Evolutionary conservation across 2,888 invertebrate species (phyloP), one percentile per base, ranked within the genome.

Genomic region (Stratiomys singularior): DNA sequence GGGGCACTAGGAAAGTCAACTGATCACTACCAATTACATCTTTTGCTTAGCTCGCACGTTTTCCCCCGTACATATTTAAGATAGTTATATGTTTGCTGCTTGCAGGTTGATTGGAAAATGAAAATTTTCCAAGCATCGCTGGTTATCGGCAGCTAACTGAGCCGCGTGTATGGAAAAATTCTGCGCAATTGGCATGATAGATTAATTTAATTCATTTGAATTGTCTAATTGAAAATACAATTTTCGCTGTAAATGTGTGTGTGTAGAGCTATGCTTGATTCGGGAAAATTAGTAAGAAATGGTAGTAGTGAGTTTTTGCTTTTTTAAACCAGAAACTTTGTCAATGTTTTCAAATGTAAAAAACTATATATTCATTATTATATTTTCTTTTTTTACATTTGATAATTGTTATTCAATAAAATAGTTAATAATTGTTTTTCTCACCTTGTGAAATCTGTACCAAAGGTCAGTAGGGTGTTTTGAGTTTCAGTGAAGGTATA

Each of bases 181-280:
- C 7, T 13, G 52, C 52, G 52, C 52, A 52, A 52, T 52, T 52
- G n/a, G n/a, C 4, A 52, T 18, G 52, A 52, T 18, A 52, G 37
- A 37, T 37, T 37, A 5, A 52, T 52, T 13, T 3, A 52, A 52
- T 9, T 52, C 52, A 52, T 52, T 52, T 52, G 15, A 52, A 18
- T 52, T 52, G 52, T 52, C 52, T 52, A 52, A 52, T 52, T 52
- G 52, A 13, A 52, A 52, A 52, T 52, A 4, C 52, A 52, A 52
- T 52, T 52, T 52, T 52, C 52, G 7, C 15, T 52, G 52, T 52
- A 18, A 52, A 52, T 5, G 52, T 5, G 52, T n/a, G 18, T 13
- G 52, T 5, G 15, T 13, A 9, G 52, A 13, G 18, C 2, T 52
- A 15, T 15, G 15, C 9, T 37, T 37, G 37, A 5, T 52, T 52